Percentiles rank a stretch among this genome's conserved stretches.
These are phyloP conservation scores for Mantis religiosa DNA, from an alignment of 2,888 invertebrate genomes.

Conservation along the genomic window DNA sequence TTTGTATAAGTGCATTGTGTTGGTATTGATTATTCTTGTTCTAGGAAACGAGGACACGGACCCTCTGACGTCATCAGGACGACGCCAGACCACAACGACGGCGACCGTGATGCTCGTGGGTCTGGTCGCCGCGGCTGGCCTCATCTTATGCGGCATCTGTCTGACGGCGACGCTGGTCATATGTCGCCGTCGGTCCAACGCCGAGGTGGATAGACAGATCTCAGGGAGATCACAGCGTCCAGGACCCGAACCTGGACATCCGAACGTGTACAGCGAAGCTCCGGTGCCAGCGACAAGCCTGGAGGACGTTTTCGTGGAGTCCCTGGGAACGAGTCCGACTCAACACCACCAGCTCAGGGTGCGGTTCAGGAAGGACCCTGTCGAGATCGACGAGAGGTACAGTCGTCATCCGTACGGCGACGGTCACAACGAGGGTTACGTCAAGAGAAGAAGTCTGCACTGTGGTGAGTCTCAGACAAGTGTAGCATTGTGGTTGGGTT, in stretches of 20 bases:
- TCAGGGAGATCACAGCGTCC: constrained; percentile 11
- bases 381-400: neutral
- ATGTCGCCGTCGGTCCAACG: constrained; percentile 38
- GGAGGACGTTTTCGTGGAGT: neutral
- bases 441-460: neutral
- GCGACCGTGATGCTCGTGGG: neutral
- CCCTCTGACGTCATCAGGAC: neutral
- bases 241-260: constrained; percentile 39
- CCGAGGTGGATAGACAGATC: constrained; percentile 25
- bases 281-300: neutral
- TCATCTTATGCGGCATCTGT: constrained; percentile 42
- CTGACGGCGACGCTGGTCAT: constrained; percentile 41
- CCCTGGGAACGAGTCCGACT: neutral
- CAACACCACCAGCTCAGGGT: neutral
- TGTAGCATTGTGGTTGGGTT: too few species aligned
- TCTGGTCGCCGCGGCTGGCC: constrained; percentile 40
- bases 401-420: neutral
- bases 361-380: neutral
- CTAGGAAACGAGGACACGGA: neutral
- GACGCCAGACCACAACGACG: neutral
- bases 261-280: constrained; percentile 41
- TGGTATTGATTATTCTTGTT: neutral
- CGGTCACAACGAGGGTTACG: neutral
- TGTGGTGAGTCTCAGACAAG: neutral
- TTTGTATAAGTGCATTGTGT: too few species aligned